Evolutionary conservation across 2,888 invertebrate species (phyloP), one percentile per base, ranked within the genome.

Genomic region (Parnassius glacialis): DNA sequence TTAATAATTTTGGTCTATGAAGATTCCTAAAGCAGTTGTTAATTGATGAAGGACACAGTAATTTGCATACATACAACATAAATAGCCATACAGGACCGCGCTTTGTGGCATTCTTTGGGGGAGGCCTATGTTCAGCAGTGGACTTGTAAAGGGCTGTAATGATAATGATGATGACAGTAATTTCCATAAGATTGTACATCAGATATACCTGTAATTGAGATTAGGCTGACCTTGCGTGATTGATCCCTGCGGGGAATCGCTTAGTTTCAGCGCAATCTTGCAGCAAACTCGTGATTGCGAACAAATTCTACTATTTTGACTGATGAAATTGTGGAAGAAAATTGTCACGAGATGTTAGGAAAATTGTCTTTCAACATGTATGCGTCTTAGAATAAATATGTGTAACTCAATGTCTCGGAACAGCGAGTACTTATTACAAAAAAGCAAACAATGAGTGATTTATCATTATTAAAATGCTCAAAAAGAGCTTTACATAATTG

Each of bases 221-320:
- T 48, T 48, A 13, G 9, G 3, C 55, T 58, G 69, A 67, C 81
- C 84, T 88, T 72, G 85, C 85, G 84, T 85, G 85, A 82, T 85
- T 74, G 78, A 79, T 82, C 81, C 85, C 78, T 83, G 68, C 71
- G 76, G 75, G 76, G 78, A 79, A 80, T 78, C 72, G 73, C 80
- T 81, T 84, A 80, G 81, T 84, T 73, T 75, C 66, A 70, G 61
- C 67, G 63, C 34, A 25, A 11, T 67, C 64, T 67, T 66, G 65
- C 65, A 67, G 61, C 65, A 62, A 62, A 69, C 67, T 62, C 66
- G 67, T 68, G 68, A 68, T 69, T 69, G 64, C 62, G 60, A 69
- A 67, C 48, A 64, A 64, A 47, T 54, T 44, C 12, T 9, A 41
- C 16, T 52, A 59, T 55, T 59, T 56, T 52, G 50, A 12, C 5